These are phyloP conservation scores for Enhydra lutris DNA, from an alignment of 2,113 vertebrate species.

Conservation along the genomic window DNA sequence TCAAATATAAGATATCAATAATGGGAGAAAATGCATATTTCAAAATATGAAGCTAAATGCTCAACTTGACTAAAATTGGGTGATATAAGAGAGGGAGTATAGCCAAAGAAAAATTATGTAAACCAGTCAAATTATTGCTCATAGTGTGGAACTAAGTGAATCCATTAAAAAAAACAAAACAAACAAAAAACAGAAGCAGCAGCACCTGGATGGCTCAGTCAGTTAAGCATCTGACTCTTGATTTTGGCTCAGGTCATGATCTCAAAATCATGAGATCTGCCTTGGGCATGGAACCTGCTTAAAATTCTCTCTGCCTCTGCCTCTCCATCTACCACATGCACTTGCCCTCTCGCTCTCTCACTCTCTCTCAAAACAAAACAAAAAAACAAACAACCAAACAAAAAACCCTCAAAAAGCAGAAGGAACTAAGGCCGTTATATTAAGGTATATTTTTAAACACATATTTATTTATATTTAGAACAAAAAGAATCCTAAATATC, in stretches of 20 bases:
- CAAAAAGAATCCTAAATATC: not conserved
- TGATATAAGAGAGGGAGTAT: not conserved
- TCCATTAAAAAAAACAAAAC: not conserved
- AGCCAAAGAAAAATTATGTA: not conserved
- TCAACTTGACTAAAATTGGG: not conserved
- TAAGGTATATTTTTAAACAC: not conserved
- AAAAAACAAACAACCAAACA: not conserved
- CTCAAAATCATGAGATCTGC: not conserved
- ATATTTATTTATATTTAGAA: not conserved
- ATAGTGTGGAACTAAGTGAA: not conserved
- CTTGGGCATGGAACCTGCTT: not conserved
- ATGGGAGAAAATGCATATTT: not conserved
- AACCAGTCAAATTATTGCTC: not conserved
- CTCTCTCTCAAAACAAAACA: not conserved
- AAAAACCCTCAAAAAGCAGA: not conserved
- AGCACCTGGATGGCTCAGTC: not conserved
- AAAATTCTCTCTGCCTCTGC: not conserved
- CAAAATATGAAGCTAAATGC: not conserved
- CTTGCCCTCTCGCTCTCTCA: not conserved
- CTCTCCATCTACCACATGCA: no score
- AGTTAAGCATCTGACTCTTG: not conserved
- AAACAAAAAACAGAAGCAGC: not conserved
- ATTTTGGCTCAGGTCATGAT: not conserved
- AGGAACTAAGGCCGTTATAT: not conserved
- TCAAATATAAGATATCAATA: not conserved